phyloP scores from a whole-genome alignment of 2,888 invertebrate species.

The Drosophila anomelani region DNA sequence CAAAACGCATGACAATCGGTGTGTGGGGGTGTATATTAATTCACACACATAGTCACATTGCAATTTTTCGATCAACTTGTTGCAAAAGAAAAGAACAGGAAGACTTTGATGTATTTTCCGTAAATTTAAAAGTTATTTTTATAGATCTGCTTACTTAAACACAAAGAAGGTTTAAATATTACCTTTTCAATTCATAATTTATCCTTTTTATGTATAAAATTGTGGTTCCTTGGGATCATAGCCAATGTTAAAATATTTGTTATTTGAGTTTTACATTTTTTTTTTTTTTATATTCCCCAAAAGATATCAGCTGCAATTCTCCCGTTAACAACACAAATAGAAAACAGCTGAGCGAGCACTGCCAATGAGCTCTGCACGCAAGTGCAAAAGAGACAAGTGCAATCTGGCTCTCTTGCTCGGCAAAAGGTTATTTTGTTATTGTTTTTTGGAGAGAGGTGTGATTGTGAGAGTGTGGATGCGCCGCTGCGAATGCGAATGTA shows the following conservation, averaged over 20 bases:
- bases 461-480: slow-evolving; percentile 19
- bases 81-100: slow-evolving; percentile 7
- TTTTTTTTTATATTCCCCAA: slow-evolving; percentile 12
- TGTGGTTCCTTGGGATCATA: background rate
- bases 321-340: slow-evolving; percentile 39
- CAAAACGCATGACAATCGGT: slow-evolving; percentile 17
- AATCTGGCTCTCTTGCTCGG: slow-evolving; percentile 11
- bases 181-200: background rate
- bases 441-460: slow-evolving; percentile 19
- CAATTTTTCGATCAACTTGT: slow-evolving; percentile 39
- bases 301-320: slow-evolving; percentile 58
- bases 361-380: slow-evolving; percentile 14
- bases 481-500: slow-evolving; percentile 15
- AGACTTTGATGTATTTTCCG: background rate
- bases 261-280: slow-evolving; percentile 11
- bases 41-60: slow-evolving; percentile 30
- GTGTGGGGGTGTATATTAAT: background rate
- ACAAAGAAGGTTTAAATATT: background rate
- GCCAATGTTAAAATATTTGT: background rate
- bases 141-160: background rate
- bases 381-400: slow-evolving; percentile 25
- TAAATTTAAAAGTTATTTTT: background rate
- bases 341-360: slow-evolving; percentile 40
- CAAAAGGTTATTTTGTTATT: slow-evolving; percentile 31
- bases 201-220: background rate